These are phyloP conservation scores for Zaprionus davidi DNA, from an alignment of 1,140 invertebrate species.

Conservation along the genomic window DNA sequence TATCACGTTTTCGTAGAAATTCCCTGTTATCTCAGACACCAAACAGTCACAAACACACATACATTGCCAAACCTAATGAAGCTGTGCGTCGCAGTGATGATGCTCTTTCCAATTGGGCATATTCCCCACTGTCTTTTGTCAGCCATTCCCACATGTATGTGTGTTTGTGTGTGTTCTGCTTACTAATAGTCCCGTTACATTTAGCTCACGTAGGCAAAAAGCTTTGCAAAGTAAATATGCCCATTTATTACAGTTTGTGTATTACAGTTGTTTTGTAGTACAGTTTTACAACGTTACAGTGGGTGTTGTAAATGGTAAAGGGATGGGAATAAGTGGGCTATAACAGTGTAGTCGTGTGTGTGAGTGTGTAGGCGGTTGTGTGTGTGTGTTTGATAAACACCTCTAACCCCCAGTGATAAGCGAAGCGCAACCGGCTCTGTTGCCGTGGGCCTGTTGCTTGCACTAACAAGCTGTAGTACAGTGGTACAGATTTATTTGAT, in stretches of 20 bases:
- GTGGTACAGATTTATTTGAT: background rate
- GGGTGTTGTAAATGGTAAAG: background rate
- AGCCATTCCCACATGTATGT: background rate
- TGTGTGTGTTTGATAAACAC: slow-evolving; percentile 21
- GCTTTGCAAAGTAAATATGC: background rate
- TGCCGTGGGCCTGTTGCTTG: background rate
- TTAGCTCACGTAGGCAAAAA: background rate
- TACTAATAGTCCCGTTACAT: background rate
- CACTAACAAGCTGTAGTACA: background rate
- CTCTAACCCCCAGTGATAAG: slow-evolving; percentile 29
- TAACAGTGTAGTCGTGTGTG: background rate
- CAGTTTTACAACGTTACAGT: background rate
- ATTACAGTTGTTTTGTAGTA: slow-evolving; percentile 2
- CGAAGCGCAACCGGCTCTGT: background rate
- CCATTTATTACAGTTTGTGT: background rate
- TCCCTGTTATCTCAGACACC: slow-evolving; percentile 16
- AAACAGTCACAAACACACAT: slow-evolving; percentile 11
- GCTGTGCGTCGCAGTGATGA: background rate
- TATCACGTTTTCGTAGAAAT: slow-evolving; percentile 23
- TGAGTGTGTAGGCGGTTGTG: background rate
- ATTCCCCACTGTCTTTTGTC: background rate
- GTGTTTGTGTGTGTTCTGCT: background rate
- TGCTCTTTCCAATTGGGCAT: background rate
- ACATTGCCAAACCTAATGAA: background rate
- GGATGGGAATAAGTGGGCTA: background rate